Evolutionary conservation across 2,113 vertebrate species (phyloP).

Genomic region (Cyprinodon tularosa): DNA sequence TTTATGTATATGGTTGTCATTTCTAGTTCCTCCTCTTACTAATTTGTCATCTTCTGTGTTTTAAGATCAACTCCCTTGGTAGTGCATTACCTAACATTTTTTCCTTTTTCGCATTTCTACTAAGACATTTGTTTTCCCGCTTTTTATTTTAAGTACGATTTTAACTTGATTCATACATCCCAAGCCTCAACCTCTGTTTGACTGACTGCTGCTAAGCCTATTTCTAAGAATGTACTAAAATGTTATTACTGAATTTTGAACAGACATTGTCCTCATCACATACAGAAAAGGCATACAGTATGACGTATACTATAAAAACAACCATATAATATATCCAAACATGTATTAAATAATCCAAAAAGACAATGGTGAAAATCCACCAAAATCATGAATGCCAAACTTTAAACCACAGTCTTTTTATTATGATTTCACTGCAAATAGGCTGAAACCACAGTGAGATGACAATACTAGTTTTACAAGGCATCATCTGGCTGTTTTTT

Average conservation of each 20-base stretch:
- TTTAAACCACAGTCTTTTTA: slow-evolving; percentile 24
- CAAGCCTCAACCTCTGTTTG: slow-evolving; percentile 39
- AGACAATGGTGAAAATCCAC: slow-evolving; percentile 68
- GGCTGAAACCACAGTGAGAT: slow-evolving; percentile 48
- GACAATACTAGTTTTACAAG: slow-evolving; percentile 71
- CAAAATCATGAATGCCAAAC: slow-evolving; percentile 32
- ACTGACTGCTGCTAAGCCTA: slow-evolving; percentile 28
- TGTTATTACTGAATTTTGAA: slow-evolving; percentile 44
- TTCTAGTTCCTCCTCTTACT: neutral
- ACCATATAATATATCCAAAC: slow-evolving; percentile 44
- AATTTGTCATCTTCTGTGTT: neutral
- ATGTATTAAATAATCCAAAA: slow-evolving; percentile 58
- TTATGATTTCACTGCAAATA: slow-evolving; percentile 49
- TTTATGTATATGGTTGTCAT: neutral
- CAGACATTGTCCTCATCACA: slow-evolving; percentile 66
- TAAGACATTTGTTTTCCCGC: neutral
- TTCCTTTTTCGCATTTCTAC: neutral
- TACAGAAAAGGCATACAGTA: slow-evolving; percentile 40
- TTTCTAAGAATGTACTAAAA: slow-evolving; percentile 56
- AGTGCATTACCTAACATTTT: neutral
- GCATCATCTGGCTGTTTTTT: slow-evolving; percentile 68
- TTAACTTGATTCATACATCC: slow-evolving; percentile 27
- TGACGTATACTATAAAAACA: slow-evolving; percentile 52
- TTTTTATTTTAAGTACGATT: neutral
- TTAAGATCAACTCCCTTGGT: neutral